Evolutionary conservation across 1,140 invertebrate genomes (phyloP).

Genomic region (Pantala flavescens): DNA sequence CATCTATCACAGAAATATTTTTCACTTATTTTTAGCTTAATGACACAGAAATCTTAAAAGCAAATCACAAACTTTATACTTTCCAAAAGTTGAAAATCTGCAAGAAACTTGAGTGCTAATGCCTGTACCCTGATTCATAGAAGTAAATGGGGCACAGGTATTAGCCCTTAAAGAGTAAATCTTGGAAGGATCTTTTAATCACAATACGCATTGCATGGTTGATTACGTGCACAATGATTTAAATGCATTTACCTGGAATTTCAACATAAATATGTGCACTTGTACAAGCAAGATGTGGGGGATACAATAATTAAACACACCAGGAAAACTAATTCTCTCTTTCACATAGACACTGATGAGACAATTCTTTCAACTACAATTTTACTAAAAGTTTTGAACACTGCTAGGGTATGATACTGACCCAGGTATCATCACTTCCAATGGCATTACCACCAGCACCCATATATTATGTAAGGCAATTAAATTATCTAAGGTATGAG

Average conservation of each 20-base stretch:
- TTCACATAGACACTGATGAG: not conserved
- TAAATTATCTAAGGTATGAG: not conserved
- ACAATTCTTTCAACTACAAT: not conserved
- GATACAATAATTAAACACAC: not conserved
- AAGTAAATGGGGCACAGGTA: not conserved
- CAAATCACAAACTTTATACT: not conserved
- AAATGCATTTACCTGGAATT: not conserved
- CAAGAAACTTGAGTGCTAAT: not conserved
- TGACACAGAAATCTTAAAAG: not conserved
- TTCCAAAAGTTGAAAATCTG: not conserved
- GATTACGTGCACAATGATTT: not conserved
- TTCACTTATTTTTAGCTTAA: not conserved
- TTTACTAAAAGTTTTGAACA: not conserved
- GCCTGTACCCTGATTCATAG: not conserved
- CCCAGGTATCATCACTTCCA: not conserved
- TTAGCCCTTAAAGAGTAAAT: not conserved
- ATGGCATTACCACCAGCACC: not conserved
- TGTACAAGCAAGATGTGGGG: not conserved
- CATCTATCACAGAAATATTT: not conserved
- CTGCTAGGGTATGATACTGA: not conserved
- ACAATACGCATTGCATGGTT: not conserved
- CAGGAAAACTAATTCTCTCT: not conserved
- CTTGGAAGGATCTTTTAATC: not conserved
- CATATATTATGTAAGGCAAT: not conserved
- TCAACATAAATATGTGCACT: not conserved